These are phyloP conservation scores for Psilanteris sp. DNA, from an alignment of 1,140 invertebrate species.

Conservation along the genomic window DNA sequence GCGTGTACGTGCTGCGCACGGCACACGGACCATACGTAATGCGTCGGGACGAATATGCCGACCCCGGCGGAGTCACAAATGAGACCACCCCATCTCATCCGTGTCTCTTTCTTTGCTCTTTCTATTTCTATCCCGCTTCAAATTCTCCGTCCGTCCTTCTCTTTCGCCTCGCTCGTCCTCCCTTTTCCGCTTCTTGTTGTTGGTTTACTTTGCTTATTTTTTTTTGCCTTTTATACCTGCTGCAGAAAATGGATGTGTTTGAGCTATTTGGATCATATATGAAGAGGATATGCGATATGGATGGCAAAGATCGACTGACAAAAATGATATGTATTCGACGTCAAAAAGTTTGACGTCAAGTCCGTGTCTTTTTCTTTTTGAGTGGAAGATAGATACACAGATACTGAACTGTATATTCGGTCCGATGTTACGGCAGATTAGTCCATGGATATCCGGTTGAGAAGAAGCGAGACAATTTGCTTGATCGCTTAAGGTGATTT, in stretches of 20 bases:
- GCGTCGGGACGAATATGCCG: conserved; percentile 55
- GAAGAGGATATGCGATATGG: conserved; percentile 46
- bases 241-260: conserved; percentile 45
- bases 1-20: conserved; percentile 33
- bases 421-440: conserved; percentile 18
- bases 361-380: conserved; percentile 27
- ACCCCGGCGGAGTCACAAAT: conserved; percentile 45
- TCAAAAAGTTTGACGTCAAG: conserved; percentile 54
- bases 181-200: conserved; percentile 28
- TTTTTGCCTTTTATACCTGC: conserved; percentile 21
- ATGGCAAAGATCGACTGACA: conserved; percentile 39
- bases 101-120: conserved; percentile 27
- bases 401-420: too few relatives aligned
- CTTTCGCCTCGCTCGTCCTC: not conserved
- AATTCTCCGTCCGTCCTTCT: not conserved
- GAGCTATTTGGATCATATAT: conserved; percentile 42
- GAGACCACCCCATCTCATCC: conserved; percentile 47
- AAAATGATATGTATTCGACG: conserved; percentile 55
- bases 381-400: conserved; percentile 22
- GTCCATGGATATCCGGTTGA: conserved; percentile 11
- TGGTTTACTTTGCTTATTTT: not conserved
- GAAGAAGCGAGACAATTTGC: not conserved
- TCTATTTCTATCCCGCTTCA: too few relatives aligned
- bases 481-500: too few relatives aligned
- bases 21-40: conserved; percentile 41